Conservation (phyloP, 2,113 vertebrate genomes). For the Rhipidura dahli region DNA sequence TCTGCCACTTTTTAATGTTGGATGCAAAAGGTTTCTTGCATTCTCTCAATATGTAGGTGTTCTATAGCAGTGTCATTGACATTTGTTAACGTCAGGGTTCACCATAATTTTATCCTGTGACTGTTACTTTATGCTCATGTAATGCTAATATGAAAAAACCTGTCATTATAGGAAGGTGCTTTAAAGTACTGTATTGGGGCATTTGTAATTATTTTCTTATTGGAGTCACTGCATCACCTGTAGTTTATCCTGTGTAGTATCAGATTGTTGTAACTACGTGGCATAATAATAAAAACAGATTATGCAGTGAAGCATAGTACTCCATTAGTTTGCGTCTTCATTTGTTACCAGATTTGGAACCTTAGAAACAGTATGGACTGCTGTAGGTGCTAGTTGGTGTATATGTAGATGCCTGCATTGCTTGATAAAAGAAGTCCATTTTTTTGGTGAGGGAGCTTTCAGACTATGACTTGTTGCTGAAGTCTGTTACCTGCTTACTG, state of each 20-base stretch:
- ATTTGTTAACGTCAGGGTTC: neutral
- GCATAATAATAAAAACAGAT: neutral
- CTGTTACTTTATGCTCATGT: neutral
- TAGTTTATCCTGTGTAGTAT: neutral
- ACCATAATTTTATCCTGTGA: neutral
- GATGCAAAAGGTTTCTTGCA: neutral
- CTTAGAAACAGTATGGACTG: neutral
- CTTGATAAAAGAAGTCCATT: neutral
- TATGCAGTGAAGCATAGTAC: neutral
- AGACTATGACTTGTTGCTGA: neutral
- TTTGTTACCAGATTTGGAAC: neutral
- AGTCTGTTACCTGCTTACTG: neutral
- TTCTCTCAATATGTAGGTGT: neutral
- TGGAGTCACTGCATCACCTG: neutral
- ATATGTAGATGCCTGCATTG: neutral
- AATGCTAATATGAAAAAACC: neutral
- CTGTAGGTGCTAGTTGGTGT: neutral
- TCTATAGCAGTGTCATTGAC: neutral
- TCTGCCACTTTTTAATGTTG: neutral
- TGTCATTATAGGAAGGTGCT: neutral
- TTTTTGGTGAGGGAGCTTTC: neutral
- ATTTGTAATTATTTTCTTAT: constrained; percentile 20
- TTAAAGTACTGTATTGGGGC: neutral
- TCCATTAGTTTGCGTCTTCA: neutral
- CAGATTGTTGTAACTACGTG: neutral